phyloP scores from a whole-genome alignment of 2,888 invertebrate genomes.

The Cerastis leucographa region DNA sequence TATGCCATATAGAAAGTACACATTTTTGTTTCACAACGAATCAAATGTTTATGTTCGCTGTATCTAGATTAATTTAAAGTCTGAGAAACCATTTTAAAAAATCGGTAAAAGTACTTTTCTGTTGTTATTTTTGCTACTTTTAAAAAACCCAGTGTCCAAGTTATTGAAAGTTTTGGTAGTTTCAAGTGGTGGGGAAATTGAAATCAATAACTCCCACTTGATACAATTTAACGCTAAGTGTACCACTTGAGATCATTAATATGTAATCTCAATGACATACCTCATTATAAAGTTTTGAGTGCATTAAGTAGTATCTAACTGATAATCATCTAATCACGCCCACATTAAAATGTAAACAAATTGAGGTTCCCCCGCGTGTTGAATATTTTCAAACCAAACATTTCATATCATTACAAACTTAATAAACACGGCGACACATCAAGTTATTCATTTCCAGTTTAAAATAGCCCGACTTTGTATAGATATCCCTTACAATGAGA shows the following conservation, averaged over 20 bases:
- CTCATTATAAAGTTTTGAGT: conserved; percentile 3
- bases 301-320: background rate
- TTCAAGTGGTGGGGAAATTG: background rate
- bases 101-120: background rate
- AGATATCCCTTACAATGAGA: too few species aligned
- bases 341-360: conserved; percentile 16
- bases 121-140: background rate
- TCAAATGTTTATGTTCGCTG: background rate
- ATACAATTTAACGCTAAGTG: background rate
- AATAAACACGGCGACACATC: background rate
- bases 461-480: too few species aligned
- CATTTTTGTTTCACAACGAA: background rate
- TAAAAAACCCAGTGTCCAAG: background rate
- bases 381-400: background rate
- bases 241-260: conserved; percentile 9
- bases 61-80: background rate
- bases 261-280: background rate
- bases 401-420: conserved; percentile 1
- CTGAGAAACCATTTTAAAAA: background rate
- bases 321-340: conserved; percentile 6
- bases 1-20: background rate
- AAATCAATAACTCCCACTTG: background rate
- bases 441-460: too few species aligned
- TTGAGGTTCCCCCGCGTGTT: background rate
- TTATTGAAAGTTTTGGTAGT: background rate